These are phyloP conservation scores for Cheilosia urbana DNA, from an alignment of 2,888 invertebrate genomes.

Conservation along the genomic window DNA sequence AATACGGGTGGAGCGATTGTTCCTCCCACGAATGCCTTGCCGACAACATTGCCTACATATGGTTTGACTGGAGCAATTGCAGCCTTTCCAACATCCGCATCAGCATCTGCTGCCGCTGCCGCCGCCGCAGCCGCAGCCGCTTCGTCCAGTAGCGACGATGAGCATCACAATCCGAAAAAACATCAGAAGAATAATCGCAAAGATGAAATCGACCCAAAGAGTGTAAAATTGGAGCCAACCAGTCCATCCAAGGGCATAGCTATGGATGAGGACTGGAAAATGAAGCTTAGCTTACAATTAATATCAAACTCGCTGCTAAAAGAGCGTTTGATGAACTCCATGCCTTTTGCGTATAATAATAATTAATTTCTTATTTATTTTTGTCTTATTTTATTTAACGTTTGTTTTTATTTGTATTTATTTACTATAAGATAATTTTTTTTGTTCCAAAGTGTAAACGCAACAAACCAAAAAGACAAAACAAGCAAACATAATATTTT, in stretches of 20 bases:
- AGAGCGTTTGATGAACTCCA: conserved; percentile 83
- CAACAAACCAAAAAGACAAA: conserved; percentile 20
- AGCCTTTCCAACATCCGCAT: conserved; percentile 81
- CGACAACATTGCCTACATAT: conserved; percentile 80
- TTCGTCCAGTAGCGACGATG: conserved; percentile 58
- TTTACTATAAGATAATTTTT: conserved; percentile 21
- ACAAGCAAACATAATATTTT: conserved; percentile 13
- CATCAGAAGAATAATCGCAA: neutral
- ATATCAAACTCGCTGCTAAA: conserved; percentile 83
- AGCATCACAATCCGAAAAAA: conserved; percentile 31
- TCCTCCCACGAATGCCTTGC: conserved; percentile 77
- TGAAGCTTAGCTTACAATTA: conserved; percentile 83
- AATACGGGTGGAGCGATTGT: conserved; percentile 20
- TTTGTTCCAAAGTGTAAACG: conserved; percentile 11
- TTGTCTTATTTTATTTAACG: conserved; percentile 24
- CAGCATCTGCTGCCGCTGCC: conserved; percentile 77
- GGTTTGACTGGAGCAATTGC: conserved; percentile 82
- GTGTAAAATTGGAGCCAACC: conserved; percentile 78
- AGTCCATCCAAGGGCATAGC: conserved; percentile 76
- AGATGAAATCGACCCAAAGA: conserved; percentile 40
- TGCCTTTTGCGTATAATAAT: conserved; percentile 83
- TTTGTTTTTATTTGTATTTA: conserved; percentile 31
- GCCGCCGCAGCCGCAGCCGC: conserved; percentile 69
- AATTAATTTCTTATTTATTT: conserved; percentile 77
- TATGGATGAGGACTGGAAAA: conserved; percentile 83